phyloP scores from a whole-genome alignment of 2,113 vertebrate species.

The Perca fluviatilis region DNA sequence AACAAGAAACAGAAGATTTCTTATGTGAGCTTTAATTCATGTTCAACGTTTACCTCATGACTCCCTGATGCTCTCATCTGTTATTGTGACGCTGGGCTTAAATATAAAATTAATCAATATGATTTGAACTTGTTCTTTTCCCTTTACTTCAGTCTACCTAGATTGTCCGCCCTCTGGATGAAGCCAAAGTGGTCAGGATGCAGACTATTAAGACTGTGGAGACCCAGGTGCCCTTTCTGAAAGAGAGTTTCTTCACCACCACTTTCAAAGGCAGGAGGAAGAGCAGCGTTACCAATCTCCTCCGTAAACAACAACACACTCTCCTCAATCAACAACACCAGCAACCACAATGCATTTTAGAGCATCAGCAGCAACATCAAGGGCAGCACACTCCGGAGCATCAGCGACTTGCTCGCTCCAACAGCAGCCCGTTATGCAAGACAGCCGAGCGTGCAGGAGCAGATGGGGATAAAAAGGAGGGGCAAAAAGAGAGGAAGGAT shows the following conservation, averaged over 20 bases:
- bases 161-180: not conserved
- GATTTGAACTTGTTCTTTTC: slow-evolving; percentile 3
- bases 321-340: slow-evolving; percentile 69
- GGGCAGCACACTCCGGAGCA: slow-evolving; percentile 84
- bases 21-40: not conserved
- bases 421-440: slow-evolving; percentile 90
- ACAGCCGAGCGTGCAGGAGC: slow-evolving; percentile 79
- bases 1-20: not conserved
- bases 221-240: slow-evolving; percentile 82
- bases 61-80: not conserved
- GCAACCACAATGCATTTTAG: slow-evolving; percentile 68
- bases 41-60: slow-evolving; percentile 19
- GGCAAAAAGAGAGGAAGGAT: slow-evolving; percentile 81
- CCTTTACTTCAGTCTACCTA: slow-evolving; percentile 16
- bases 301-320: slow-evolving; percentile 72
- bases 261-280: slow-evolving; percentile 84
- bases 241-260: slow-evolving; percentile 83
- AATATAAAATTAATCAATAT: not conserved
- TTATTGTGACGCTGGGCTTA: not conserved
- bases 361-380: slow-evolving; percentile 78
- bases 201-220: slow-evolving; percentile 86
- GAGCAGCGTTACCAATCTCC: slow-evolving; percentile 78
- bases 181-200: slow-evolving; percentile 72
- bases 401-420: slow-evolving; percentile 84
- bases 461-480: slow-evolving; percentile 85